Percentiles rank a stretch among this genome's conserved stretches.
Evolutionary conservation across 2,797 vertebrate species (phyloP).

Genomic region (Mastacembelus armatus): DNA sequence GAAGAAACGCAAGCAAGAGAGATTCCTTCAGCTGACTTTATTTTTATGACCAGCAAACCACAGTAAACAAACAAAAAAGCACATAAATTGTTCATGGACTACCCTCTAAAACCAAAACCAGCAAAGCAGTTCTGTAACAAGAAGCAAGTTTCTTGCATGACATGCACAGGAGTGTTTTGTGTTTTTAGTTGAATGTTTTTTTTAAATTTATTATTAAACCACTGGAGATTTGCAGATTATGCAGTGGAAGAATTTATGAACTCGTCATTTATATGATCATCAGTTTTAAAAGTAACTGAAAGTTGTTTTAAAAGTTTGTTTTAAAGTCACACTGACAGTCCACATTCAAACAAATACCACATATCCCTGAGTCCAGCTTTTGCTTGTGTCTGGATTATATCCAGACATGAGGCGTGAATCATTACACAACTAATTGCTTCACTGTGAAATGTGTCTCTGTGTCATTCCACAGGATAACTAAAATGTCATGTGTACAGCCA

Average conservation of each 20-base stretch:
- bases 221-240: conserved; percentile 33
- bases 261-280: background rate
- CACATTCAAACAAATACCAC: background rate
- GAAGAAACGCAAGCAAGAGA: conserved; percentile 43
- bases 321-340: background rate
- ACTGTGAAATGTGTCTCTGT: conserved; percentile 13
- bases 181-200: conserved; percentile 13
- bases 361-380: background rate
- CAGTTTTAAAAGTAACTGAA: background rate
- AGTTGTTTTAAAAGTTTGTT: conserved; percentile 4
- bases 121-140: conserved; percentile 51
- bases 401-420: conserved; percentile 24
- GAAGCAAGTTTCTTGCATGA: conserved; percentile 37
- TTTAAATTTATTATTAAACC: conserved; percentile 28
- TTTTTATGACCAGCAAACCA: conserved; percentile 85
- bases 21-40: conserved; percentile 78
- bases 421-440: conserved; percentile 20
- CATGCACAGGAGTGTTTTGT: conserved; percentile 8
- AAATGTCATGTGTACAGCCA: conserved; percentile 28
- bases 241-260: conserved; percentile 32
- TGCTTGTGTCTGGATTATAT: conserved; percentile 6
- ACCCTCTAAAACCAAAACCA: conserved; percentile 65
- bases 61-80: conserved; percentile 86
- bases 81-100: conserved; percentile 78
- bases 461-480: conserved; percentile 22